Percentiles rank a stretch among this genome's conserved stretches.
phyloP scores from a whole-genome alignment of 1,140 invertebrate species.

The Drosophila equinoxialis region DNA sequence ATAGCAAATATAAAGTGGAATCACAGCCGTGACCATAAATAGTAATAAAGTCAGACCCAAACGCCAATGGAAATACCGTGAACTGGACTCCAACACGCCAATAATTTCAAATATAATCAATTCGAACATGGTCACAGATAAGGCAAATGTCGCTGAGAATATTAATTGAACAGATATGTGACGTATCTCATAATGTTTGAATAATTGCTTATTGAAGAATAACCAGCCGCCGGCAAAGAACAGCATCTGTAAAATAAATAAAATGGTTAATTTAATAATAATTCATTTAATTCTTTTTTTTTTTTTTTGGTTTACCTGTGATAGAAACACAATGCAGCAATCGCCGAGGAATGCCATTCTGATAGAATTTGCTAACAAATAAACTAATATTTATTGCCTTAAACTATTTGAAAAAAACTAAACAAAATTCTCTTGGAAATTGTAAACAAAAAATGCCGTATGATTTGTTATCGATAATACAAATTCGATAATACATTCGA shows the following conservation, averaged over 20 bases:
- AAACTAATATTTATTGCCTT: slow-evolving; percentile 48
- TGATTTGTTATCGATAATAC: slow-evolving; percentile 16
- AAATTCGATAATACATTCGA: too few species aligned
- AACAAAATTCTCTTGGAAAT: slow-evolving; percentile 29
- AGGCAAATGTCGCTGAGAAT: slow-evolving; percentile 97
- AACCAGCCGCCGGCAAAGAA: slow-evolving; percentile 99
- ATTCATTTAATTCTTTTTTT: slow-evolving; percentile 15
- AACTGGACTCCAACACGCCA: slow-evolving; percentile 95
- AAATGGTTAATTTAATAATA: not conserved
- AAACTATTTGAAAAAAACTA: not conserved
- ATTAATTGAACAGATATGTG: slow-evolving; percentile 97
- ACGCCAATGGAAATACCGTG: slow-evolving; percentile 98
- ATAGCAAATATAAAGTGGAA: slow-evolving; percentile 99
- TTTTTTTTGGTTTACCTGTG: slow-evolving; percentile 84
- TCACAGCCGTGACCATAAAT: slow-evolving; percentile 96
- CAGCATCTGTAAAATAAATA: slow-evolving; percentile 86
- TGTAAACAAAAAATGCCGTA: slow-evolving; percentile 59
- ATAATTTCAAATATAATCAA: slow-evolving; percentile 99
- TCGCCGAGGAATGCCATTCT: slow-evolving; percentile 88
- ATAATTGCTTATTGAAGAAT: slow-evolving; percentile 99
- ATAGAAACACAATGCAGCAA: slow-evolving; percentile 87
- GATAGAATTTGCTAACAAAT: slow-evolving; percentile 24
- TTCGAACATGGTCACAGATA: slow-evolving; percentile 99
- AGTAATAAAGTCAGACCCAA: slow-evolving; percentile 95
- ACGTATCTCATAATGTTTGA: slow-evolving; percentile 99